Percentiles rank a stretch among this genome's conserved stretches.
Evolutionary conservation across 2,113 vertebrate species (phyloP).

Genomic region (Furnarius figulus): DNA sequence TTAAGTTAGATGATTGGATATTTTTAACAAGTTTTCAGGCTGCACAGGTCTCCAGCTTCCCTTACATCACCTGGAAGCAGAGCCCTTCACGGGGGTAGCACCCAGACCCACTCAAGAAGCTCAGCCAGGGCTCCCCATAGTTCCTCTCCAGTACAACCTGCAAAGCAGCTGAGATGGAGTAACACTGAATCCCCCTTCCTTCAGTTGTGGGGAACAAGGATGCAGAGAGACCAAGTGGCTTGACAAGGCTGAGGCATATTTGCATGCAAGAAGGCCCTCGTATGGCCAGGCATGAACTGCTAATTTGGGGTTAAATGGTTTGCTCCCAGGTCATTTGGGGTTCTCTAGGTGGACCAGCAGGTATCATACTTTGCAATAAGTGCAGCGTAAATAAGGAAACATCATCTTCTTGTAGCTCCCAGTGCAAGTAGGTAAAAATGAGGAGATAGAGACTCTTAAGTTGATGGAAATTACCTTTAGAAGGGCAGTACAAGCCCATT

Average conservation of each 20-base stretch:
- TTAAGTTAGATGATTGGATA: neutral
- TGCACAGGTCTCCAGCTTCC: neutral
- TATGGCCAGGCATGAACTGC: neutral
- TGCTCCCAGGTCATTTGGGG: neutral
- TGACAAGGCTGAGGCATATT: neutral
- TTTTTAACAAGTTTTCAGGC: neutral
- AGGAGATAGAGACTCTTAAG: neutral
- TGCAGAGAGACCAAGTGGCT: neutral
- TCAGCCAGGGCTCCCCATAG: neutral
- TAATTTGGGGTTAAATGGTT: neutral
- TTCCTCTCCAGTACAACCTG: neutral
- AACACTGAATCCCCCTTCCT: neutral
- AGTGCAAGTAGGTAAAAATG: rapidly evolving
- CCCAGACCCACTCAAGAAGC: rapidly evolving
- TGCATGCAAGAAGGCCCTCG: neutral
- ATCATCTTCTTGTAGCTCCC: neutral
- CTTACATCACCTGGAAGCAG: neutral
- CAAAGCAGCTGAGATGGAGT: neutral
- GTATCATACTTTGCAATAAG: rapidly evolving
- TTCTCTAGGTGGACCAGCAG: neutral
- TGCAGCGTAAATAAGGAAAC: neutral
- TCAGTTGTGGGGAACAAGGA: rapidly evolving
- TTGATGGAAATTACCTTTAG: neutral
- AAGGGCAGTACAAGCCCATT: neutral
- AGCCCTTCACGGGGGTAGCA: neutral